Percentiles rank a stretch among this genome's conserved stretches.
Evolutionary conservation across 2,797 vertebrate genomes (phyloP).

Genomic region (Smutsia temminckii): DNA sequence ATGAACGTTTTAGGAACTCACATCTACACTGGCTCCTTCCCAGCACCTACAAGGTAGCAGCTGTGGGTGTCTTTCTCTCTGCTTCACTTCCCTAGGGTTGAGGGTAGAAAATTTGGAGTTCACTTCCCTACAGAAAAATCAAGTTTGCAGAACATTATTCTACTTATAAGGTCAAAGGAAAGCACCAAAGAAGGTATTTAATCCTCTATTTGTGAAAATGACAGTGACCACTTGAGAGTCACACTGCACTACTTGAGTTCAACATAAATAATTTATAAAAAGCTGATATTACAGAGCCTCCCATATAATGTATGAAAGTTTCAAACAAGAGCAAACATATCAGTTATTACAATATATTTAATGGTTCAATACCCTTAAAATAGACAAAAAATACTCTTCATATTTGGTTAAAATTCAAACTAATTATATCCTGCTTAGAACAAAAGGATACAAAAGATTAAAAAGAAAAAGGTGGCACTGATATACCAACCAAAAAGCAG

Average conservation of each 20-base stretch:
- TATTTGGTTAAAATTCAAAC: not conserved
- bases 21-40: not conserved
- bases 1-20: not conserved
- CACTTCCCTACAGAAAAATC: not conserved
- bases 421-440: not conserved
- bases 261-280: not conserved
- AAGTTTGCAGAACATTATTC: not conserved
- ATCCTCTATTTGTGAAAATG: not conserved
- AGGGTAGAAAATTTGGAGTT: rapidly evolving
- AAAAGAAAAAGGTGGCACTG: not conserved
- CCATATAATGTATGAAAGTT: not conserved
- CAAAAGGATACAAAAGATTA: not conserved
- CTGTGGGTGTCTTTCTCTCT: not conserved
- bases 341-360: not conserved
- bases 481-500: not conserved
- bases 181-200: not conserved
- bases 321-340: not conserved
- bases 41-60: not conserved
- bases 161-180: not conserved
- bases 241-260: not conserved
- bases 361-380: not conserved
- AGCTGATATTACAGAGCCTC: not conserved
- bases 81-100: not conserved
- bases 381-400: not conserved
- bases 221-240: not conserved